These are phyloP conservation scores for Echinarachnius parma DNA, from an alignment of 53 echinoderm and acorn worm genomes.

Conservation along the genomic window DNA sequence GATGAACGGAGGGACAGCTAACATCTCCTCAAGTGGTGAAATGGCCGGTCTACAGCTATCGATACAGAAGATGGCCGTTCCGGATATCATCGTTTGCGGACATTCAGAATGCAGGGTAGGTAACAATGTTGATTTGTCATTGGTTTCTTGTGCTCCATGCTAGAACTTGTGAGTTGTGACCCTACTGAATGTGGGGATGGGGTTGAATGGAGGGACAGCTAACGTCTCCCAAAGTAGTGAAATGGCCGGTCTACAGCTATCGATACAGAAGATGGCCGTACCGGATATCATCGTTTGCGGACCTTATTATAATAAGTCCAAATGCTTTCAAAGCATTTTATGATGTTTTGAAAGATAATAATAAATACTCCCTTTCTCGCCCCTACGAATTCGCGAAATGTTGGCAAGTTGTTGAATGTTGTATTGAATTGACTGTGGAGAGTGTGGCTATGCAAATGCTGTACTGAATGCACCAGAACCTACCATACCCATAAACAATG, in stretches of 20 bases:
- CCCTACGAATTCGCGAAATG: too few relatives aligned
- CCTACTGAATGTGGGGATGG: conserved; percentile 9
- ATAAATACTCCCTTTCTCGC: too few relatives aligned
- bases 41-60: conserved; percentile 80
- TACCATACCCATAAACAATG: too few relatives aligned
- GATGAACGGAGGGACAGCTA: conserved; percentile 15
- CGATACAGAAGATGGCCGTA: conserved; percentile 61
- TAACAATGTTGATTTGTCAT: too few relatives aligned
- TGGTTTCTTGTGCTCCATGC: conserved; percentile 67
- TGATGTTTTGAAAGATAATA: too few relatives aligned
- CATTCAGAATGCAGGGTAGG: conserved; percentile 91
- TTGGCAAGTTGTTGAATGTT: too few relatives aligned
- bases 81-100: conserved; percentile 79
- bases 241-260: conserved; percentile 77
- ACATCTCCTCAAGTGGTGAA: conserved; percentile 40
- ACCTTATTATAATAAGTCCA: too few relatives aligned
- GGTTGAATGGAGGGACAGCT: conserved; percentile 13
- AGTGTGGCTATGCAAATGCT: too few relatives aligned
- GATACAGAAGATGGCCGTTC: conserved; percentile 58
- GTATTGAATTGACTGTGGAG: too few relatives aligned
- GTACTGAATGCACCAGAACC: too few relatives aligned
- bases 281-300: conserved; percentile 82
- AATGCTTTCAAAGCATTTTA: too few relatives aligned
- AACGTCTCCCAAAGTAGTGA: conserved; percentile 40
- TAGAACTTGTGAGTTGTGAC: neutral